phyloP scores from a whole-genome alignment of 2,888 invertebrate species.

The Agrotis exclamationis region DNA sequence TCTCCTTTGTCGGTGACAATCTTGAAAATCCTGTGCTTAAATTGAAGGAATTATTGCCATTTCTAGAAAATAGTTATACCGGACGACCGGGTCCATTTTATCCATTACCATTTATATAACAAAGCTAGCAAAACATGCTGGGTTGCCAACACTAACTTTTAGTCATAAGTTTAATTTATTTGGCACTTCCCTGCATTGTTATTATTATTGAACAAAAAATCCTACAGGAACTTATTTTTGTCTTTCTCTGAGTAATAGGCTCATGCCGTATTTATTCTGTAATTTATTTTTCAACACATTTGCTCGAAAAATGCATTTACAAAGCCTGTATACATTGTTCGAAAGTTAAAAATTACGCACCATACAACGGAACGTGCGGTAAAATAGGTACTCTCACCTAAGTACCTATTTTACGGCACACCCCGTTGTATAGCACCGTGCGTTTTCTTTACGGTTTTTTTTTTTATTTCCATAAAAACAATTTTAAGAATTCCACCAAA shows the following conservation, averaged over 20 bases:
- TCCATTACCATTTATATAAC: constrained; percentile 9
- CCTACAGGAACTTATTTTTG: neutral
- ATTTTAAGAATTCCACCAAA: no score
- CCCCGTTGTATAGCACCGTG: no score
- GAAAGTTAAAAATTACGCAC: no score
- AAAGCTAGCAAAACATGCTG: constrained; percentile 29
- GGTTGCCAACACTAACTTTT: constrained; percentile 37
- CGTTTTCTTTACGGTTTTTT: no score
- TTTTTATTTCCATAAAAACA: no score
- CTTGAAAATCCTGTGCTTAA: neutral
- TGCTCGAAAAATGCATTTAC: no score
- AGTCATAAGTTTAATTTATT: neutral
- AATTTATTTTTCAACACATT: no score
- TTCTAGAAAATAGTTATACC: neutral
- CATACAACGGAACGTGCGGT: no score
- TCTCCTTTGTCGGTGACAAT: no score
- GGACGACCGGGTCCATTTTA: neutral
- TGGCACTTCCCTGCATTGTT: constrained; percentile 9
- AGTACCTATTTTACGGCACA: no score
- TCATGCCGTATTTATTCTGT: neutral
- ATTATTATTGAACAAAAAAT: constrained; percentile 3
- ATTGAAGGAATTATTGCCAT: neutral
- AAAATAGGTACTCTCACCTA: no score
- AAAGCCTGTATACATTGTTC: no score
- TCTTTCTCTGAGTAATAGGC: neutral